Evolutionary conservation across 1,140 invertebrate species (phyloP).

Genomic region (Lysiphlebus fabarum): DNA sequence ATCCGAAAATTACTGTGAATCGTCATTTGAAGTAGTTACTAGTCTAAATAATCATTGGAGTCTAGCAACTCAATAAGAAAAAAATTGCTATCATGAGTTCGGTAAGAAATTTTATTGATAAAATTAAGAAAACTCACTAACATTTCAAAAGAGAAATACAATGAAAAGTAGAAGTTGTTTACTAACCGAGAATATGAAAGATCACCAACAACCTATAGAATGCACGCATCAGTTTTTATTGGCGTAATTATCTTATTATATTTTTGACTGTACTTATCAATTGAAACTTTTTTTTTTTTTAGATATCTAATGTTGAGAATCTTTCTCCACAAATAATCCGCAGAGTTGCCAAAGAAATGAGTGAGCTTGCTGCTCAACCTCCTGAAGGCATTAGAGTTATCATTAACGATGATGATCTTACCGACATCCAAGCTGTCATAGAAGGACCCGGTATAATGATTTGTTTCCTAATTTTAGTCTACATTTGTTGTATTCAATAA

Average conservation of each 20-base stretch:
- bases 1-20: too few species aligned
- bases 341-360: constrained; percentile 79
- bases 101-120: constrained; percentile 16
- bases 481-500: background rate
- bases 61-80: too few species aligned
- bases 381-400: constrained; percentile 86
- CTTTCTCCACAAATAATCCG: constrained; percentile 88
- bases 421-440: constrained; percentile 87
- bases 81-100: constrained; percentile 23
- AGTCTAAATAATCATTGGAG: too few species aligned
- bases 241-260: background rate
- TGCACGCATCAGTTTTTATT: too few species aligned
- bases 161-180: too few species aligned
- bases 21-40: too few species aligned
- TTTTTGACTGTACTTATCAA: background rate
- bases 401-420: constrained; percentile 86
- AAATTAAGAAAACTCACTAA: too few species aligned
- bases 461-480: background rate
- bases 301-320: constrained; percentile 89
- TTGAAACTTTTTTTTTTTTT: constrained; percentile 28
- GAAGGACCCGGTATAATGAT: constrained; percentile 73
- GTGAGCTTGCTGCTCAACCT: constrained; percentile 70
- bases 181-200: too few species aligned
- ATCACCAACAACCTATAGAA: too few species aligned
- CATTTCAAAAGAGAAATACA: too few species aligned